These are phyloP conservation scores for Kryptolebias marmoratus DNA, from an alignment of 2,113 vertebrate genomes.

Conservation along the genomic window DNA sequence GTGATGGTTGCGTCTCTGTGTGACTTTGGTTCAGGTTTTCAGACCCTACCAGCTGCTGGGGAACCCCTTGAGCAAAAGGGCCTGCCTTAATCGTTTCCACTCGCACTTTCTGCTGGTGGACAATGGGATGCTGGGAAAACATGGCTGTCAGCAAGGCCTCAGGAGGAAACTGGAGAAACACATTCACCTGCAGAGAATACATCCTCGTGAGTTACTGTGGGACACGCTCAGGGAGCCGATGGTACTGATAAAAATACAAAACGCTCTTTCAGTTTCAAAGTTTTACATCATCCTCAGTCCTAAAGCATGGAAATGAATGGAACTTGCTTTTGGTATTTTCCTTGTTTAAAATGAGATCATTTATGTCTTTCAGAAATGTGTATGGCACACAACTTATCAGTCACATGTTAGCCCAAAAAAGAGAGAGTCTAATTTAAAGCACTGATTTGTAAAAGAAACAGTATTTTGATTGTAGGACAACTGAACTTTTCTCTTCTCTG, in stretches of 20 bases:
- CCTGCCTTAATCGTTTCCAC: constrained; percentile 92
- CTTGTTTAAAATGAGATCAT: too few species aligned
- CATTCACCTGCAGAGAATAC: constrained; percentile 90
- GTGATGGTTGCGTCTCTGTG: background rate
- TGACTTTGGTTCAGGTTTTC: constrained; percentile 80
- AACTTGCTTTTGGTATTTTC: too few species aligned
- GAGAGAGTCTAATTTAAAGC: too few species aligned
- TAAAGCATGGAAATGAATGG: background rate
- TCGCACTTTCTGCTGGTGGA: constrained; percentile 95
- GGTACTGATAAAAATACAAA: background rate
- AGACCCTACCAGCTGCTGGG: constrained; percentile 90
- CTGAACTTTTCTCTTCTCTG: too few species aligned
- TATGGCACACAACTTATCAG: too few species aligned
- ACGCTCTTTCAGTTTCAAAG: too few species aligned
- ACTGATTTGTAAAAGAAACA: too few species aligned
- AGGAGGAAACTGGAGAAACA: constrained; percentile 90
- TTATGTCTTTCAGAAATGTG: too few species aligned
- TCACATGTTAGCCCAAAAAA: too few species aligned
- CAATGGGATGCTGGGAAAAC: constrained; percentile 93
- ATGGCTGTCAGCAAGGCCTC: constrained; percentile 90
- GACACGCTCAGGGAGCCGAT: background rate
- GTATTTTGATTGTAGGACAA: too few species aligned
- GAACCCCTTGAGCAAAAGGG: constrained; percentile 92
- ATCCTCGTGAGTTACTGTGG: constrained; percentile 84
- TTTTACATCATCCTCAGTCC: background rate